Evolutionary conservation across 2,113 vertebrate species (phyloP), one percentile per base, ranked within the genome.

Genomic region (Nanorana parkeri): DNA sequence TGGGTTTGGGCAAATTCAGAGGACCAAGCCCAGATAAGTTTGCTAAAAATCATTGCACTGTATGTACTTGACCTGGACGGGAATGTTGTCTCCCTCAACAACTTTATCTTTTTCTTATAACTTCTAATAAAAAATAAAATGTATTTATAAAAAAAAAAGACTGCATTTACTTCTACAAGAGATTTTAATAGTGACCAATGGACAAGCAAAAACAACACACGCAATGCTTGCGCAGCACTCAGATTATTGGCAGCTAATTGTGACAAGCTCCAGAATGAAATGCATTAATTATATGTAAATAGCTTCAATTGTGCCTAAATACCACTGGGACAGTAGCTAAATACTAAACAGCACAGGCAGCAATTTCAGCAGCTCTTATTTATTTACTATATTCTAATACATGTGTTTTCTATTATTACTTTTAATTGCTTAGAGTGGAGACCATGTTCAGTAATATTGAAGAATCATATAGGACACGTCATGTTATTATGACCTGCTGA

Each of bases 371-470:
- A 23, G 17, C 19, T 24, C 55, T 11, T 68, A 32, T 23, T 68
- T 41, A 69, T 80, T 77, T 65, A 77, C 41, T 19, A 65, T 65
- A 77, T 52, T n/a, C 16, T 47, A 13, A 11, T 15, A 47, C 41
- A 47, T 47, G 41, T 47, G 13, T 47, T 47, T 47, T 15, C 41
- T 15, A 47, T 32, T 17, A 68, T 32, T n/a, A 41, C 19, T 51
- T 16, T 19, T 68, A 67, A 23, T 78, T 55, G 24, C 58, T 29
- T 78, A 20, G 52, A 68, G 20, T 32, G 76, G 8, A 55, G n/a
- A n/a, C 11, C 32, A 17, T 68, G 26, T 68, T 15, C 36, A 41
- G 17, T 21, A 87, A 85, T 83, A 79, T 11, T 67, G 41, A 81
- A 82, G 80, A 86, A n/a, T 47, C 13, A n/a, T 15, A 68, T 20